phyloP scores from a whole-genome alignment of 2,113 vertebrate species.

The Abramis brama region DNA sequence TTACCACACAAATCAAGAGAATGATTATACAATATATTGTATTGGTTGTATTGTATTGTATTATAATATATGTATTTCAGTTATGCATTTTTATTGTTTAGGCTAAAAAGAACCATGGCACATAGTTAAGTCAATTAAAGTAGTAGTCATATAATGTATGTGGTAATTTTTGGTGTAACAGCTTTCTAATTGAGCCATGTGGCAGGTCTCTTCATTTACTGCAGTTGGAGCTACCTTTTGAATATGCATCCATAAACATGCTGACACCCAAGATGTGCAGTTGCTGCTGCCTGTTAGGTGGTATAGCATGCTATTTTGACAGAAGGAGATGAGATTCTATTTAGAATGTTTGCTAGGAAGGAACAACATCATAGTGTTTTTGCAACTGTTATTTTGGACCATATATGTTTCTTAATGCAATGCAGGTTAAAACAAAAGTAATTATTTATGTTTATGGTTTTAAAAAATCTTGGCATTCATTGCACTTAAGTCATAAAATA shows the following conservation, averaged over 20 bases:
- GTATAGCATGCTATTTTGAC: conserved; percentile 29
- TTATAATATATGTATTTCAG: neutral
- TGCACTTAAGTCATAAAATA: conserved; percentile 1
- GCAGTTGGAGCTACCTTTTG: conserved; percentile 23
- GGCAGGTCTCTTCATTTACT: conserved; percentile 5
- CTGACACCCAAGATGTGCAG: conserved; percentile 56
- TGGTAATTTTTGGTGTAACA: neutral
- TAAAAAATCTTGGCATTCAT: neutral
- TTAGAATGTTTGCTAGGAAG: neutral
- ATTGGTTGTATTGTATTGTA: neutral
- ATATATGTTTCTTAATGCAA: neutral
- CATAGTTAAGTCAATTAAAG: neutral
- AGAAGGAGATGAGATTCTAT: conserved; percentile 30
- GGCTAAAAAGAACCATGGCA: neutral
- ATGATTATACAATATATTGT: neutral
- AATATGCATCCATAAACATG: conserved; percentile 54
- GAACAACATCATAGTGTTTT: neutral
- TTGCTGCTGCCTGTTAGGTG: conserved; percentile 59
- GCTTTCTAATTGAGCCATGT: conserved; percentile 9
- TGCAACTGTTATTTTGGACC: neutral
- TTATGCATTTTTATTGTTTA: neutral
- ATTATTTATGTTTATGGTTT: neutral
- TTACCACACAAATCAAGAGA: neutral
- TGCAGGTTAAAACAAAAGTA: neutral
- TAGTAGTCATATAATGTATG: neutral